phyloP scores from a whole-genome alignment of 2,888 invertebrate genomes.

The Scaeva pyrastri region DNA sequence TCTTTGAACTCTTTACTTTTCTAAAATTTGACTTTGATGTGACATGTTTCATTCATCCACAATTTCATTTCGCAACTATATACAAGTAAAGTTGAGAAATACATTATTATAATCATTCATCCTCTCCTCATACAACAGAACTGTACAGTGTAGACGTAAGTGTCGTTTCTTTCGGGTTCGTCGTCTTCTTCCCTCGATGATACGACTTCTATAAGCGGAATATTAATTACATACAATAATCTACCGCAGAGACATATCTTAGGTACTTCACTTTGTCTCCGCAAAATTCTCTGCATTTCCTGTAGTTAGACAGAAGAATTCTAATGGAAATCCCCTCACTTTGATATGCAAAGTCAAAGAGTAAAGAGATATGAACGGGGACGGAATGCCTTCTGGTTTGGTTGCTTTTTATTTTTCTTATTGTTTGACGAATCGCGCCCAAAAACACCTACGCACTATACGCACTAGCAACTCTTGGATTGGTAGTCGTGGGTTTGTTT shows the following conservation, averaged over 20 bases:
- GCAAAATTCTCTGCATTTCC: slow-evolving; percentile 66
- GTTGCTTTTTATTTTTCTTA: slow-evolving; percentile 22
- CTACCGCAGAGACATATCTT: slow-evolving; percentile 42
- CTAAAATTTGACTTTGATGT: slow-evolving; percentile 50
- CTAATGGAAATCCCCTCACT: slow-evolving; percentile 53
- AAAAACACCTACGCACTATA: slow-evolving; percentile 52
- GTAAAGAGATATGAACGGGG: neutral
- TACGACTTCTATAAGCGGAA: slow-evolving; percentile 19
- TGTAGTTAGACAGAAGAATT: slow-evolving; percentile 45
- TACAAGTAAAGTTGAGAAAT: slow-evolving; percentile 43
- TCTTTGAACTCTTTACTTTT: slow-evolving; percentile 25
- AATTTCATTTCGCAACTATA: slow-evolving; percentile 37
- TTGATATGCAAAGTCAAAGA: slow-evolving; percentile 49
- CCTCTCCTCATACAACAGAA: neutral
- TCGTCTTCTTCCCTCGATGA: slow-evolving; percentile 13
- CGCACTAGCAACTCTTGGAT: neutral
- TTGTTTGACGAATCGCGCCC: slow-evolving; percentile 32
- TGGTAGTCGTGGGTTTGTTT: neutral
- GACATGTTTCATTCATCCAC: slow-evolving; percentile 27
- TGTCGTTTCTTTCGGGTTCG: slow-evolving; percentile 11
- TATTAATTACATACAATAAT: slow-evolving; percentile 73
- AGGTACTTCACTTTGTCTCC: slow-evolving; percentile 62
- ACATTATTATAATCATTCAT: slow-evolving; percentile 46
- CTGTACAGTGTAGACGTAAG: neutral
- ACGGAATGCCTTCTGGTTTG: slow-evolving; percentile 26